Evolutionary conservation across 2,888 invertebrate species (phyloP), one percentile per base, ranked within the genome.

Genomic region (Julus scandinavius): DNA sequence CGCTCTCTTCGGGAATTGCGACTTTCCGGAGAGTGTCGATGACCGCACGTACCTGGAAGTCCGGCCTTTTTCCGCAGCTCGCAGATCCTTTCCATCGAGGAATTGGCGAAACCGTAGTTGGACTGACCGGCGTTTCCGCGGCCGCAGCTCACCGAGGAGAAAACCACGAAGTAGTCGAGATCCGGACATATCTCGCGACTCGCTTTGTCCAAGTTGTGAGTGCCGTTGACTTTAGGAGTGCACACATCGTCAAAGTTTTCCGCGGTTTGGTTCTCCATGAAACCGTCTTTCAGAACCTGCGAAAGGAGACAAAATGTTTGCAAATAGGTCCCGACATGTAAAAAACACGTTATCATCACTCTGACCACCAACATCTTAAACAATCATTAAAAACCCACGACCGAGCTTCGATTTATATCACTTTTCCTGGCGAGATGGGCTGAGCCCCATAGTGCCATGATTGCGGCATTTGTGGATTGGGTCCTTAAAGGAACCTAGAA

Each of bases 51-150:
- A 88, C 94, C 99, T 45, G 98, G 98, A 90, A 98, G 94, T 85
- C 98, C 97, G 91, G 95, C 96, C 80, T 94, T 94, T 93, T 95
- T 96, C 88, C 98, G 95, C 89, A 94, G 95, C 93, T 98, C 99
- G 92, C 96, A 96, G 90, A 99, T 95, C 90, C 99, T 95, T 93
- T 99, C 99, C 99, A 99, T 99, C 85, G 96, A 96, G 0, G 98
- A 98, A 93, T 99, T 99, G 88, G 99, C 98, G 91, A 97, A 94
- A 88, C 99, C 99, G 92, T 99, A 99, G 93, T 99, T 99, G 89
- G 96, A 95, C 93, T 99, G 99, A 5, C 99, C 99, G 87, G 96
- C 95, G 93, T 99, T 99, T 89, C 99, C 99, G 90, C 98, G 95
- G 17, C 99, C 99, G 93, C 98, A 98, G 63, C 98, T 97, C 89